phyloP scores from a whole-genome alignment of 2,888 invertebrate species.

The Melanophora roralis region DNA sequence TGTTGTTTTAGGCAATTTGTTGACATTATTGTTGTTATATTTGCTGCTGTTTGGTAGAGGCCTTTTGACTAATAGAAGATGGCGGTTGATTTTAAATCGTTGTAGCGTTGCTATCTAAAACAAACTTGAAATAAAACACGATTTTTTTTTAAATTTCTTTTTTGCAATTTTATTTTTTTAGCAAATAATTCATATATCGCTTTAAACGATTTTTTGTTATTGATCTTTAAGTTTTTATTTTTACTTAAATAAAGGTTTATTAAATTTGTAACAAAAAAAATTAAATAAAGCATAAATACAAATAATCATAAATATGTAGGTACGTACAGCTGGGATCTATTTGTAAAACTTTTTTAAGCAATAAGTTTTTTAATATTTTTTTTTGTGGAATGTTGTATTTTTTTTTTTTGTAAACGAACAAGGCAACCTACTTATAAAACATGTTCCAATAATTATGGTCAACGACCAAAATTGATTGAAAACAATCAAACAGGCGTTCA shows the following conservation, averaged over 20 bases:
- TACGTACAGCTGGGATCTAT: constrained; percentile 11
- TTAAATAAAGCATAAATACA: neutral
- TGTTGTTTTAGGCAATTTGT: too few species aligned
- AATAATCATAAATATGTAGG: constrained; percentile 3
- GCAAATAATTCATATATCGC: too few species aligned
- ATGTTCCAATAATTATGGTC: constrained; percentile 43
- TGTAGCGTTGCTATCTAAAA: too few species aligned
- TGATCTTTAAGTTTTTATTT: neutral
- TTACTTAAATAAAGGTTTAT: constrained; percentile 30
- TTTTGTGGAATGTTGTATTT: neutral
- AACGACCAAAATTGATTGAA: constrained; percentile 41
- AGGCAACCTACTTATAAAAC: constrained; percentile 52
- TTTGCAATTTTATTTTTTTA: too few species aligned
- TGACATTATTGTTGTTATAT: too few species aligned
- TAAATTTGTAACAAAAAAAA: constrained; percentile 9
- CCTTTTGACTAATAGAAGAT: too few species aligned
- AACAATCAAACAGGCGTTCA: neutral
- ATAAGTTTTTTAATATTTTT: constrained; percentile 7
- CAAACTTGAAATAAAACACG: too few species aligned
- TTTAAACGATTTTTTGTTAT: neutral
- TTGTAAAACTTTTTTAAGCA: constrained; percentile 14
- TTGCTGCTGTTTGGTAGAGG: too few species aligned
- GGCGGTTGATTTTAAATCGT: too few species aligned
- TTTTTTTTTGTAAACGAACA: constrained; percentile 16
- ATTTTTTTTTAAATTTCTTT: too few species aligned